A percentile compares a stretch with the other conserved stretches of the same genome.
Evolutionary conservation across 2,797 vertebrate genomes (phyloP).

Genomic region (Thripadectes ignobilis): DNA sequence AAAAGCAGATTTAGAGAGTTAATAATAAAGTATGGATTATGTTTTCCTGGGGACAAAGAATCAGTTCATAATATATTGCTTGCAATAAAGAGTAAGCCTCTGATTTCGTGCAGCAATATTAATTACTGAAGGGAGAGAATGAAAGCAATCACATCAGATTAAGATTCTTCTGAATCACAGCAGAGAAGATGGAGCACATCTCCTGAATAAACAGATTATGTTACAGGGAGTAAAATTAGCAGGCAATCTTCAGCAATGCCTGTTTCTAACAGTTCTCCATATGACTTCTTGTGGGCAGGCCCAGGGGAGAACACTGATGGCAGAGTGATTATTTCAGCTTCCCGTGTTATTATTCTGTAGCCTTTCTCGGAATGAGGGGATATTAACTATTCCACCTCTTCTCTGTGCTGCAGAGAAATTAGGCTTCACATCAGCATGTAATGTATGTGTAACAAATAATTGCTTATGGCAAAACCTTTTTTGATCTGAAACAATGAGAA

Average conservation of each 20-base stretch:
- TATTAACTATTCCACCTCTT: constrained; percentile 29
- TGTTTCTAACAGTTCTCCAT: constrained; percentile 1
- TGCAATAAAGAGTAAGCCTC: constrained; percentile 49
- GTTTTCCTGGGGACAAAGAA: constrained; percentile 29
- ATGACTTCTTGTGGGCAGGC: constrained; percentile 46
- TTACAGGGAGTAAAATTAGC: constrained; percentile 37
- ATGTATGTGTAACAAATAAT: neutral
- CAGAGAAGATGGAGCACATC: constrained; percentile 3
- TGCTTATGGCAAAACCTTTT: neutral
- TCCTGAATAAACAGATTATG: constrained; percentile 50
- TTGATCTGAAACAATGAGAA: neutral
- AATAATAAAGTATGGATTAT: constrained; percentile 36
- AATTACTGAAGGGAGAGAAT: constrained; percentile 52
- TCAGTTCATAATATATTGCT: constrained; percentile 50
- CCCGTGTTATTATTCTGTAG: neutral
- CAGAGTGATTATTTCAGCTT: constrained; percentile 53
- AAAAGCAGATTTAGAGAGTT: constrained; percentile 55
- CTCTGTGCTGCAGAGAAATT: neutral
- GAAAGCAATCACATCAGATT: constrained; percentile 52
- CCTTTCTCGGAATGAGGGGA: neutral
- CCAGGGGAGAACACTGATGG: constrained; percentile 40
- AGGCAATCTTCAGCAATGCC: neutral
- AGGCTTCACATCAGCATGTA: neutral
- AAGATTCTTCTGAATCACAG: constrained; percentile 55
- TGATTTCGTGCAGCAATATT: constrained; percentile 59